Percentiles rank a stretch among this genome's conserved stretches.
These are phyloP conservation scores for Thymelicus sylvestris DNA, from an alignment of 2,888 invertebrate species.

Conservation along the genomic window DNA sequence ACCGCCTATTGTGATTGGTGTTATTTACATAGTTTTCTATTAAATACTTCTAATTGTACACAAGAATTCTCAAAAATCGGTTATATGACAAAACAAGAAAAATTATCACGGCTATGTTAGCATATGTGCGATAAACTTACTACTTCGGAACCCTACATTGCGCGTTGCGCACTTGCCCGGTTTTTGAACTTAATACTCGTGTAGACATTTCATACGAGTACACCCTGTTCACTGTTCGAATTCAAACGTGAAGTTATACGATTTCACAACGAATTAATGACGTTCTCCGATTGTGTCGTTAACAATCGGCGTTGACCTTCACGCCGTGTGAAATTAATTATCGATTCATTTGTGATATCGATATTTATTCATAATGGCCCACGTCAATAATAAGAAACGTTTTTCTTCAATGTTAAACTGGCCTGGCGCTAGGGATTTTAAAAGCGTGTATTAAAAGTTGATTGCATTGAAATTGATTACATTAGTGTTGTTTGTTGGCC, in stretches of 20 bases:
- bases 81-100: too few species aligned
- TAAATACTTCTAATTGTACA: too few species aligned
- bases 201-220: too few species aligned
- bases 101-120: too few species aligned
- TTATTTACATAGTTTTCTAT: too few species aligned
- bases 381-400: constrained; percentile 3
- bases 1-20: too few species aligned
- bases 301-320: constrained; percentile 21
- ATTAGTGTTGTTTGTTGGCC: constrained; percentile 14
- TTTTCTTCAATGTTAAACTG: constrained; percentile 2
- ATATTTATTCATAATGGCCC: constrained; percentile 11
- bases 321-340: constrained; percentile 27
- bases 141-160: too few species aligned
- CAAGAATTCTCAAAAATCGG: too few species aligned
- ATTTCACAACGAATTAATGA: constrained; percentile 14
- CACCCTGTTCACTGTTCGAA: background rate
- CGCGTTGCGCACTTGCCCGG: too few species aligned
- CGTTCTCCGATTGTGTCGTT: constrained; percentile 18
- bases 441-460: constrained; percentile 22
- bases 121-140: too few species aligned
- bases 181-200: too few species aligned
- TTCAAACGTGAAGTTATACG: background rate
- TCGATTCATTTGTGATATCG: constrained; percentile 12
- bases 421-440: constrained; percentile 3
- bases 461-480: constrained; percentile 33